Evolutionary conservation across 2,113 vertebrate genomes (phyloP).

Genomic region (Scomber colias): DNA sequence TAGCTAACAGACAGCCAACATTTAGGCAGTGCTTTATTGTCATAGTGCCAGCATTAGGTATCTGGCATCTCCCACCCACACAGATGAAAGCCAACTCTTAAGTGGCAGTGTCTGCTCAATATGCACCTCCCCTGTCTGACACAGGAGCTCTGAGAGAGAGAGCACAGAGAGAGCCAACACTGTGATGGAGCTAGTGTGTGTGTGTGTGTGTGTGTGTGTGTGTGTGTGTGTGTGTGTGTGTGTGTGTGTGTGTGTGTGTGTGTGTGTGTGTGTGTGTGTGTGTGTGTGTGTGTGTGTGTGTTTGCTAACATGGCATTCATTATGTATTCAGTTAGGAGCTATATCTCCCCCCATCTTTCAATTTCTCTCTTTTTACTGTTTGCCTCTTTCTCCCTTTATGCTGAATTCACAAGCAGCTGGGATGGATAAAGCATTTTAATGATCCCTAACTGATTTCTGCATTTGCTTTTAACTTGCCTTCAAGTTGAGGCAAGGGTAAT

Average conservation of each 20-base stretch:
- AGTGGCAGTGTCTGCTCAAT: conserved; percentile 72
- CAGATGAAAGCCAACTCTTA: conserved; percentile 80
- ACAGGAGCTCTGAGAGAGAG: conserved; percentile 40
- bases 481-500: conserved; percentile 48
- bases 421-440: conserved; percentile 70
- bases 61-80: conserved; percentile 77
- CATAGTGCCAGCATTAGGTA: conserved; percentile 46
- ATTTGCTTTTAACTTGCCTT: conserved; percentile 59
- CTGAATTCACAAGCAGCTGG: conserved; percentile 68
- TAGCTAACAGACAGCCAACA: conserved; percentile 41
- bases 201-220: too few relatives aligned
- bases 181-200: conserved; percentile 15
- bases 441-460: conserved; percentile 65
- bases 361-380: conserved; percentile 71
- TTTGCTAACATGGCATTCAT: conserved; percentile 66
- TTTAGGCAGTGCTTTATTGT: conserved; percentile 55
- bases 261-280: too few relatives aligned
- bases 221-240: neutral
- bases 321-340: conserved; percentile 56
- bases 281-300: conserved; percentile 29
- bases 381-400: conserved; percentile 52
- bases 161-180: conserved; percentile 14
- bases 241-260: too few relatives aligned
- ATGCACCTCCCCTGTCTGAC: conserved; percentile 73
- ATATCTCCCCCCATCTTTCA: conserved; percentile 76